Evolutionary conservation across 2,797 vertebrate species (phyloP).

Genomic region (Typhlichthys eigenmanni): DNA sequence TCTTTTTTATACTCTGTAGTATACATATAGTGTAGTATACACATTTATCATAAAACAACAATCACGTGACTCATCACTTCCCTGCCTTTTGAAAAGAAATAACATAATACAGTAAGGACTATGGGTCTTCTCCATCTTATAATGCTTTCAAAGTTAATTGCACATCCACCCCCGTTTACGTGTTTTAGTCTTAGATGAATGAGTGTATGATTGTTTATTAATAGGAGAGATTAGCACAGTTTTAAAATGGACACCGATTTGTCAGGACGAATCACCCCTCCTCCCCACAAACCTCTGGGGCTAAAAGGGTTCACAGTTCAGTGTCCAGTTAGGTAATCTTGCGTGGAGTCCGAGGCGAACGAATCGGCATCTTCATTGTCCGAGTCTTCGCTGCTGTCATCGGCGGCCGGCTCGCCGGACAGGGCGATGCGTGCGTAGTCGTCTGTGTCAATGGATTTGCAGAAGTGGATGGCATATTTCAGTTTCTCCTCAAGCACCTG

Average conservation of each 20-base stretch:
- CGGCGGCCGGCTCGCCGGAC: slow-evolving; percentile 90
- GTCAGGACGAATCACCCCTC: neutral
- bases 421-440: slow-evolving; percentile 97
- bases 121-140: slow-evolving; percentile 70
- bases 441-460: slow-evolving; percentile 98
- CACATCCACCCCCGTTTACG: slow-evolving; percentile 63
- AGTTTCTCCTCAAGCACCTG: slow-evolving; percentile 97
- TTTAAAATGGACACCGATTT: slow-evolving; percentile 43
- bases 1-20: slow-evolving; percentile 67
- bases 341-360: slow-evolving; percentile 96
- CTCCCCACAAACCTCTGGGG: neutral
- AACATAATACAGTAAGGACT: slow-evolving; percentile 43
- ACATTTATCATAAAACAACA: slow-evolving; percentile 81
- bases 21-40: slow-evolving; percentile 77
- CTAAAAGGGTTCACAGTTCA: slow-evolving; percentile 61
- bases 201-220: slow-evolving; percentile 51
- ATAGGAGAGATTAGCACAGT: slow-evolving; percentile 48
- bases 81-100: slow-evolving; percentile 61
- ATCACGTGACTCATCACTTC: slow-evolving; percentile 68
- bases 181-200: slow-evolving; percentile 56
- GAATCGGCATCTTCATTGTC: slow-evolving; percentile 98
- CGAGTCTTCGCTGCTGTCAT: slow-evolving; percentile 95
- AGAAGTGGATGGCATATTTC: slow-evolving; percentile 98
- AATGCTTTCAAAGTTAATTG: slow-evolving; percentile 77
- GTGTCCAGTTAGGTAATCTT: slow-evolving; percentile 96